phyloP scores from a whole-genome alignment of 2,888 invertebrate species.

The Elaeidobius kamerunicus region DNA sequence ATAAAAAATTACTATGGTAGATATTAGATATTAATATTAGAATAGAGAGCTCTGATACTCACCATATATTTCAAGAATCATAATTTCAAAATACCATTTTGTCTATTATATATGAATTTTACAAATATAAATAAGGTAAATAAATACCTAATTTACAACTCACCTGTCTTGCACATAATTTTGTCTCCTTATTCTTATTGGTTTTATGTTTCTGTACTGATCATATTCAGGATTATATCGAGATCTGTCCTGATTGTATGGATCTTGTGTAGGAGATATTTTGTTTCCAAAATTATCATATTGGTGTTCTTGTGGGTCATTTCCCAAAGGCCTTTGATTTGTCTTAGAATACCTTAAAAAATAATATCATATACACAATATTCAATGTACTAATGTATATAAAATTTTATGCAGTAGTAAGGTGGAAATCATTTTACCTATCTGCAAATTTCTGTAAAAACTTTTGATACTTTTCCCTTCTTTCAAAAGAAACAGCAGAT shows the following conservation, averaged over 20 bases:
- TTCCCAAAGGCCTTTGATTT: constrained; percentile 4
- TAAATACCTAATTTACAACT: neutral
- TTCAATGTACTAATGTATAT: neutral
- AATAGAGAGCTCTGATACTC: too few species aligned
- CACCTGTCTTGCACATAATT: constrained; percentile 30
- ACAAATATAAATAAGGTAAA: neutral
- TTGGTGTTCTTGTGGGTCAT: constrained; percentile 9
- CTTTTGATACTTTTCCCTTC: constrained; percentile 61
- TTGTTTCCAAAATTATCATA: constrained; percentile 24
- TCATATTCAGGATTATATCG: constrained; percentile 32
- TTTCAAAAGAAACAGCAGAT: constrained; percentile 65
- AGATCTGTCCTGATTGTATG: constrained; percentile 42
- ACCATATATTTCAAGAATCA: too few species aligned
- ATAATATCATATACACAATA: constrained; percentile 1
- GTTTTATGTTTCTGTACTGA: constrained; percentile 39
- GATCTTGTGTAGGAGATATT: constrained; percentile 17
- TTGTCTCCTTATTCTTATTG: constrained; percentile 38
- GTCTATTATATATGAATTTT: neutral
- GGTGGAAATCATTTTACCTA: too few species aligned
- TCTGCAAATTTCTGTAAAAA: constrained; percentile 62
- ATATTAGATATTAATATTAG: too few species aligned
- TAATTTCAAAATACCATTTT: too few species aligned
- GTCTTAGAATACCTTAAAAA: constrained; percentile 22
- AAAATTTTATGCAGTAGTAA: too few species aligned
- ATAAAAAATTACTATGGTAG: too few species aligned